Base-by-base conservation (phyloP, 2,113 vertebrate genomes). In the Pagrus major region DNA sequence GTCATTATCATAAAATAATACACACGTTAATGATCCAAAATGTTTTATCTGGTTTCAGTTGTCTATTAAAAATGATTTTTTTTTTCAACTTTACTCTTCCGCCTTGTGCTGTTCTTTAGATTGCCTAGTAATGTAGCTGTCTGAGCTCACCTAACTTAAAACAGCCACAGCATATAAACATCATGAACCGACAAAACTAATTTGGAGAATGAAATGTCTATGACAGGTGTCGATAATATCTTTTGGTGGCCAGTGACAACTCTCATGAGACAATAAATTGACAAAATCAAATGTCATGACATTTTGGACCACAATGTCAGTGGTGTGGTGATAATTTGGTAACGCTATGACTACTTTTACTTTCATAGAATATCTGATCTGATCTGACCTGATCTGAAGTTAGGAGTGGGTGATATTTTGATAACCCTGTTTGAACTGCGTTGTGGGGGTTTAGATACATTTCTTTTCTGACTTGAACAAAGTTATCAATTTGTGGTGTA, bases 251-350 rank as follows among this genome's bases (percentile, higher is more conserved):
- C 18, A 33, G 23, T 37, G 54, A 37, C 46, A 39, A 29, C 42
- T 6, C 14, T 39, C 6, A 23, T 3, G 59, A 12, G 42, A 25
- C 27, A 23, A 29, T 15, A 69, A 51, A 41, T 58, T 3, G 6
- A 21, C 9, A 10, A 66, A 39, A 6, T 15, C 12, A 71, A 78
- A 86, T 74, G 79, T 75, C 79, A 75, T 68, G 56, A 74, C 58
- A 74, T 66, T 70, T 70, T 21, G 21, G 31, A 42, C 3, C 74
- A 51, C 55, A 70, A 25, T 33, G 6, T 42, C 18, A 80, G 49
- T 44, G 54, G 3, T 71, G 59, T n/a, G 46, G 49, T 56, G 5
- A 42, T 39, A 23, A 35, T n/a, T 37, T 18, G 23, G n/a, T 9
- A 51, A 29, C 12, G 20, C 44, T 71, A 66, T 61, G 59, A 71